Evolutionary conservation across 2,888 invertebrate genomes (phyloP).

Genomic region (Actias luna): DNA sequence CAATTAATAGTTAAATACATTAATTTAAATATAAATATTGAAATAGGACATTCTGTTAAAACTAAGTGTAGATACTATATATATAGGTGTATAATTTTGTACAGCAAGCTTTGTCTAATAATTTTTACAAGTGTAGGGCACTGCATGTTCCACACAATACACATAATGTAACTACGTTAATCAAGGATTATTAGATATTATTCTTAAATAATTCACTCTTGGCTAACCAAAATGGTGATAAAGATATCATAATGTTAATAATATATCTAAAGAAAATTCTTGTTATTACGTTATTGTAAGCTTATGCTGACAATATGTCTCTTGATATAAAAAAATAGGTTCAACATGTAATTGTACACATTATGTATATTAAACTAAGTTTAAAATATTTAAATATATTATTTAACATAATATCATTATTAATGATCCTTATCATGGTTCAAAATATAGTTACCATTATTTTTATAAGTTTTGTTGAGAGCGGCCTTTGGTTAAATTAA

Average conservation of each 20-base stretch:
- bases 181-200: too few species aligned
- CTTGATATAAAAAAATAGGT: too few species aligned
- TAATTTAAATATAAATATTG: neutral
- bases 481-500: slow-evolving; percentile 38
- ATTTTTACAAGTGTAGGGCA: neutral
- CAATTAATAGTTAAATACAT: neutral
- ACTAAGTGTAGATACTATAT: neutral
- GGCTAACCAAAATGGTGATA: neutral
- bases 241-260: neutral
- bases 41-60: neutral
- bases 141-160: neutral
- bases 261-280: neutral
- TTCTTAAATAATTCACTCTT: too few species aligned
- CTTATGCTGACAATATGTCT: too few species aligned
- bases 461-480: slow-evolving; percentile 18
- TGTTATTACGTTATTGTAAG: neutral
- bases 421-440: neutral
- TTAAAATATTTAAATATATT: neutral
- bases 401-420: neutral
- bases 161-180: neutral
- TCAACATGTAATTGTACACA: too few species aligned
- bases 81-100: neutral
- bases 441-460: slow-evolving; percentile 1
- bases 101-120: neutral
- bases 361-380: too few species aligned